Evolutionary conservation across 2,113 vertebrate species (phyloP), one percentile per base, ranked within the genome.

Genomic region (Tetrao urogallus): DNA sequence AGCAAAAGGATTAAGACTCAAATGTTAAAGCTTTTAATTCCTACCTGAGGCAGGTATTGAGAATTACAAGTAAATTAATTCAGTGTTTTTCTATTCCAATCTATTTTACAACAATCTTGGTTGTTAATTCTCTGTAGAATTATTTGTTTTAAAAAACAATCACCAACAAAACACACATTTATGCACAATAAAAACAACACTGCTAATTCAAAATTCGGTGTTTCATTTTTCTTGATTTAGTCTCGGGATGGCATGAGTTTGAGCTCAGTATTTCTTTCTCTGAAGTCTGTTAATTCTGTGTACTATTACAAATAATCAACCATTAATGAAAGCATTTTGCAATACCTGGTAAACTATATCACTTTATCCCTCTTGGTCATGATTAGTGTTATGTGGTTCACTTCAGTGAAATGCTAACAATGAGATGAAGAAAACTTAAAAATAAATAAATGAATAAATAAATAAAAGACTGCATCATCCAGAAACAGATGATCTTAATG

Each of bases 11-110:
- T 92, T 91, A 91, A 89, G 75, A 15, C 48, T 75, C 47, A 22
- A 40, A 73, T 24, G 9, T 43, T 83, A 86, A 85, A 93, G 82
- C 72, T 89, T 90, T 87, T 81, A 89, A 93, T 91, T 95, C 79
- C 57, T 52, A 93, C 76, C 86, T 95, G 72, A 90, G 82, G 76
- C 86, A 88, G 79, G 88, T 91, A 89, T 40, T 45, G 7, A 57
- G 57, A 67, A 86, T 64, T 64, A 67, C 20, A 71, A 77, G 43
- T 52, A 30, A 95, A 92, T 82, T 83, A 80, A 80, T 77, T 48
- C 14, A 14, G 27, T 86, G 85, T 85, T 90, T 89, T 74, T 61
- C 38, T 88, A 27, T 71, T 79, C 42, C 3, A 1, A 18, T 22
- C 48, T 47, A 9, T 43, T 65, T 82, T 36, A 42, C 28, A 38